These are phyloP conservation scores for Ctenopoma multispine DNA, from an alignment of 2,797 vertebrate species.

Conservation along the genomic window DNA sequence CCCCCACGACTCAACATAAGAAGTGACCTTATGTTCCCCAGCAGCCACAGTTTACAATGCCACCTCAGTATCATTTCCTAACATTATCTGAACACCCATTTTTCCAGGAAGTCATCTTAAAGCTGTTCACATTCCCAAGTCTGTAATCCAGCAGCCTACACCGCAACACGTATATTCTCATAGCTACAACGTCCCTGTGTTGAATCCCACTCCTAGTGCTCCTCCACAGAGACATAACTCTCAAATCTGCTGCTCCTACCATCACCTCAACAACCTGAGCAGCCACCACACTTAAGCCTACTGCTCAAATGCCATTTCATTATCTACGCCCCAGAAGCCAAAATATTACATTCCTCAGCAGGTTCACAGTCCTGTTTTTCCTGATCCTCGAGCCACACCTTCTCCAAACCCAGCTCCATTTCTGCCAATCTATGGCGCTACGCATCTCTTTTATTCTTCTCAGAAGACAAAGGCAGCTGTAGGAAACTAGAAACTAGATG, in stretches of 20 bases:
- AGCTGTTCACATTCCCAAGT: slow-evolving; percentile 1
- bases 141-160: slow-evolving; percentile 1
- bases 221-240: slow-evolving; percentile 10
- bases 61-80: slow-evolving; percentile 24
- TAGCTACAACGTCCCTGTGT: slow-evolving; percentile 25
- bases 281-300: background rate
- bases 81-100: slow-evolving; percentile 10
- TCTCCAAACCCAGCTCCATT: slow-evolving; percentile 16
- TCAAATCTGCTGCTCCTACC: background rate
- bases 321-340: slow-evolving; percentile 36
- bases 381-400: slow-evolving; percentile 14
- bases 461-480: background rate
- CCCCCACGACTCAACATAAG: slow-evolving; percentile 1
- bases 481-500: background rate
- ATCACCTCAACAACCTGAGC: background rate
- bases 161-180: slow-evolving; percentile 12
- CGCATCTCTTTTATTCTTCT: slow-evolving; percentile 19
- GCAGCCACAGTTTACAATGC: slow-evolving; percentile 21
- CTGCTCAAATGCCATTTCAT: slow-evolving; percentile 27
- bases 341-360: slow-evolving; percentile 22
- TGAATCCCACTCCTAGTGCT: slow-evolving; percentile 8
- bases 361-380: slow-evolving; percentile 31
- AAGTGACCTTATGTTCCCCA: slow-evolving; percentile 15
- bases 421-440: background rate
- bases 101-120: slow-evolving; percentile 6